These are phyloP conservation scores for Melinaea marsaeus DNA, from an alignment of 2,888 invertebrate species.

Conservation along the genomic window DNA sequence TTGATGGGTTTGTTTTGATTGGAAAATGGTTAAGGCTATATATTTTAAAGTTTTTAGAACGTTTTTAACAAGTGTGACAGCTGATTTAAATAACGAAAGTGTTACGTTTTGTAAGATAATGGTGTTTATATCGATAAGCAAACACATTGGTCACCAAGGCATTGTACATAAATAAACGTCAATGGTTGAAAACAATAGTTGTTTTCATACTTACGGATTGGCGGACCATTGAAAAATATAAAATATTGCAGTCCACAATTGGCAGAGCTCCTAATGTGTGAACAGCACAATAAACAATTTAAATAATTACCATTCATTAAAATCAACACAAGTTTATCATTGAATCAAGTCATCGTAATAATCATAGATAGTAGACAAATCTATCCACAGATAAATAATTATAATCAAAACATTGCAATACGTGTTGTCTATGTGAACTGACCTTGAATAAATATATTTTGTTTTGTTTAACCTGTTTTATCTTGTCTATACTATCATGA, in stretches of 20 bases:
- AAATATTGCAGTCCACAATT: background rate
- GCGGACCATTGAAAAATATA: background rate
- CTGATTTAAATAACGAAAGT: background rate
- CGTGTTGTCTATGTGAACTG: background rate
- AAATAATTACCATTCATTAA: conserved; percentile 7
- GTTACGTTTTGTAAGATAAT: background rate
- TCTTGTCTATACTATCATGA: background rate
- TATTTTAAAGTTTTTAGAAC: background rate
- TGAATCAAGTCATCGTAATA: conserved; percentile 8
- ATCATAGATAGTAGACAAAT: background rate
- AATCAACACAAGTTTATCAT: conserved; percentile 1
- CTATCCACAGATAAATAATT: background rate
- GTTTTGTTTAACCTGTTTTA: background rate
- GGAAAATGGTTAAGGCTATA: no score
- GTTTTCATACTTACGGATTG: conserved; percentile 5
- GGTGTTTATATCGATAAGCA: conserved; percentile 5
- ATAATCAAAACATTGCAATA: background rate
- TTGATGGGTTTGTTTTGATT: no score
- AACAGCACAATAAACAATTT: conserved; percentile 5
- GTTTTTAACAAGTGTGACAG: background rate
- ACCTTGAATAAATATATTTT: background rate
- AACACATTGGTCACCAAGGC: conserved; percentile 1
- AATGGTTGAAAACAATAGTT: conserved; percentile 5
- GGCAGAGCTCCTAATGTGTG: background rate
- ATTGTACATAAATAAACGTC: conserved; percentile 6